A percentile compares a stretch with the other conserved stretches of the same genome.
These are phyloP conservation scores for Drosophila saltans DNA, from an alignment of 1,140 invertebrate species.

Conservation along the genomic window DNA sequence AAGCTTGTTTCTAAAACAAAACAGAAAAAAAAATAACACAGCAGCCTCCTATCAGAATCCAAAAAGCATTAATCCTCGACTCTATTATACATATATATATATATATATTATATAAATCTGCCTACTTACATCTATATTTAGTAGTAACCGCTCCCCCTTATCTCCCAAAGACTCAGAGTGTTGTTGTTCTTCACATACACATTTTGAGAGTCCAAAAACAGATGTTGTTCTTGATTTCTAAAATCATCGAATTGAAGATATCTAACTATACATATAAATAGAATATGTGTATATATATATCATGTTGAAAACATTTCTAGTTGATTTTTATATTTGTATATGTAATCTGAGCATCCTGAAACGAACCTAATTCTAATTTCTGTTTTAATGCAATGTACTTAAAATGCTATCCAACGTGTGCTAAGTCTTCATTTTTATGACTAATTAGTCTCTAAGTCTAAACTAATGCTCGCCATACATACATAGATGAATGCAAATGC, in stretches of 20 bases:
- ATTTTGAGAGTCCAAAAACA: conserved; percentile 50
- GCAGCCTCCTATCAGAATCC: conserved; percentile 34
- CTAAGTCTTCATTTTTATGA: conserved; percentile 66
- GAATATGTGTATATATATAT: conserved; percentile 42
- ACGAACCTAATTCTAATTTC: conserved; percentile 48
- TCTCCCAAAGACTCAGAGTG: conserved; percentile 36
- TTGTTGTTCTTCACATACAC: conserved; percentile 13
- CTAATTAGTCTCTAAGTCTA: conserved; percentile 59
- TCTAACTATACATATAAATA: conserved; percentile 24
- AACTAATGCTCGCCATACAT: conserved; percentile 41
- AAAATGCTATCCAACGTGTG: conserved; percentile 45
- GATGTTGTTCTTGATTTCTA: conserved; percentile 77
- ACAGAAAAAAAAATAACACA: conserved; percentile 22
- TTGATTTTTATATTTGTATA: conserved; percentile 21
- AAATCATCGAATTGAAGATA: conserved; percentile 51
- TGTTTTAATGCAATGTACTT: conserved; percentile 59
- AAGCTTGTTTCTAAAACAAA: conserved; percentile 72
- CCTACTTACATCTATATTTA: conserved; percentile 13
- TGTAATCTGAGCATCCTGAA: background rate
- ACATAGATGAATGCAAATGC: conserved; percentile 26
- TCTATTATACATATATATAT: conserved; percentile 39
- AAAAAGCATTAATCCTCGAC: conserved; percentile 67
- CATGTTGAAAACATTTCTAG: conserved; percentile 64
- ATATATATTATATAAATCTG: conserved; percentile 20
- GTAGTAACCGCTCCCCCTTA: conserved; percentile 47